These are phyloP conservation scores for Cyprichromis sp. DNA, from an alignment of 2,113 vertebrate genomes.

Conservation along the genomic window DNA sequence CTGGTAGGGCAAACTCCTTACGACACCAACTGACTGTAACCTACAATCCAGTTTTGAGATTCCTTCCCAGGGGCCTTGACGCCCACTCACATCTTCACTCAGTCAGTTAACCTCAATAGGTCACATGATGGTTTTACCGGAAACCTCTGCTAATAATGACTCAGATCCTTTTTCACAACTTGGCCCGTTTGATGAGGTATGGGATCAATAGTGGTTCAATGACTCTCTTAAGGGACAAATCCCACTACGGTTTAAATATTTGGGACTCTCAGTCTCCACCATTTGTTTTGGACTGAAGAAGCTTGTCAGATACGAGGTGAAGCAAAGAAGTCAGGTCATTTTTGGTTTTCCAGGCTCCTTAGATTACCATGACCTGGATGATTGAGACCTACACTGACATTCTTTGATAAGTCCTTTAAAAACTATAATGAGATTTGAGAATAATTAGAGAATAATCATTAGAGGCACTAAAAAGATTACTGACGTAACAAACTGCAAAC, in stretches of 20 bases:
- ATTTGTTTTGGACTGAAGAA: neutral
- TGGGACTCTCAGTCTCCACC: neutral
- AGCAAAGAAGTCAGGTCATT: neutral
- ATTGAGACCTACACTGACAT: neutral
- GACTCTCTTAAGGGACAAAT: neutral
- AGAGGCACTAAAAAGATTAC: neutral
- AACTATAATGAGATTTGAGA: neutral
- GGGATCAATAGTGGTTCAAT: neutral
- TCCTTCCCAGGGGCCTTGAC: neutral
- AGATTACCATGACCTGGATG: neutral
- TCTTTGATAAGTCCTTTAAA: neutral
- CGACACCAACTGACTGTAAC: neutral
- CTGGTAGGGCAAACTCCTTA: neutral
- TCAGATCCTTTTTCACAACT: neutral
- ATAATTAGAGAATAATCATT: neutral
- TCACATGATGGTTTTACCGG: neutral
- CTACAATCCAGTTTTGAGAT: neutral
- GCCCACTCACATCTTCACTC: neutral
- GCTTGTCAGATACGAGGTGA: neutral
- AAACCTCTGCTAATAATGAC: neutral
- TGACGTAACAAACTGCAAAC: neutral
- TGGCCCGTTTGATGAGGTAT: neutral
- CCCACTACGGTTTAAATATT: neutral
- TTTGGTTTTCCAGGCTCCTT: neutral
- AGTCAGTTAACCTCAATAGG: neutral